Conservation (phyloP, 2,797 vertebrate species). For the Eurystomus glaucurus region DNA sequence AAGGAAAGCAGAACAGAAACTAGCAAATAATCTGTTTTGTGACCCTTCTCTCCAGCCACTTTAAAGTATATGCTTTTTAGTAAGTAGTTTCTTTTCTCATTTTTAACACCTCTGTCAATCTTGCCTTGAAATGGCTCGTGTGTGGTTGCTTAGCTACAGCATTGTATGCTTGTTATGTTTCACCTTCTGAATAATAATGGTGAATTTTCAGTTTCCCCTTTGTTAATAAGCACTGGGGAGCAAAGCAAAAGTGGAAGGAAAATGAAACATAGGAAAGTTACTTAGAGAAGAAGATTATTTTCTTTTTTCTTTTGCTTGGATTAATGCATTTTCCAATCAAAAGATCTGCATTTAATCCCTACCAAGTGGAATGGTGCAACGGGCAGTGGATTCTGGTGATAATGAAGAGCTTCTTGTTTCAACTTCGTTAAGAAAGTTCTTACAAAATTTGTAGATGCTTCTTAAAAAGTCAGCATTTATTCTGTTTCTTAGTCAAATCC, state of each 20-base stretch:
- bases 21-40: neutral
- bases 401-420: neutral
- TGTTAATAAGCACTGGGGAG: neutral
- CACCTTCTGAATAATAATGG: slow-evolving; percentile 66
- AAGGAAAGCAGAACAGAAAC: neutral
- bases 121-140: neutral
- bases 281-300: neutral
- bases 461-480: neutral
- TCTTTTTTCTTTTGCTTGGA: neutral
- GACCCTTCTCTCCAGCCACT: neutral
- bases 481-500: neutral
- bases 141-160: slow-evolving; percentile 77
- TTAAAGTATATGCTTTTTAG: neutral
- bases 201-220: slow-evolving; percentile 20
- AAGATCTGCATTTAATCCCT: neutral
- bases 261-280: neutral
- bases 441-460: neutral
- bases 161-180: slow-evolving; percentile 54
- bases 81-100: neutral
- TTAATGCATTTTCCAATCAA: neutral
- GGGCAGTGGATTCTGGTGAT: neutral
- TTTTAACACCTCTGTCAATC: slow-evolving; percentile 44
- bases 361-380: neutral
- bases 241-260: neutral
- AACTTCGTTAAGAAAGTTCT: neutral